Evolutionary conservation across 2,797 vertebrate genomes (phyloP).

Genomic region (Enteromius unitaeniatus): DNA sequence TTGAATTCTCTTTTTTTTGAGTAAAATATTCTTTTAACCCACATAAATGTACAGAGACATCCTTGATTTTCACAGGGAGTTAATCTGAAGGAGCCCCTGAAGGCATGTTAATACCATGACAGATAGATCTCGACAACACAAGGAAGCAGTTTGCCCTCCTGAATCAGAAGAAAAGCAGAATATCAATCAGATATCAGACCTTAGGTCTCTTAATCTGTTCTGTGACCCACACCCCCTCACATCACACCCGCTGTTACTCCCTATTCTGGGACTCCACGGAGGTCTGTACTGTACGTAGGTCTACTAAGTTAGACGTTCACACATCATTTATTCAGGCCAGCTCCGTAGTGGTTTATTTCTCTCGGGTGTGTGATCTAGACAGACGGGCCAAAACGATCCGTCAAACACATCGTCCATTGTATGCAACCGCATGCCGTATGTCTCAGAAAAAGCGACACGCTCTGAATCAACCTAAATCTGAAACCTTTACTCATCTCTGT

Average conservation of each 20-base stretch:
- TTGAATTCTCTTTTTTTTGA: not conserved
- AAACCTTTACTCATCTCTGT: constrained; percentile 33
- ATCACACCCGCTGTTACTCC: not conserved
- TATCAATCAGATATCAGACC: constrained; percentile 15
- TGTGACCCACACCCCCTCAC: not conserved
- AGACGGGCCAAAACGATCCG: constrained; percentile 30
- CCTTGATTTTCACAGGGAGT: constrained; percentile 31
- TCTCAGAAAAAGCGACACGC: constrained; percentile 14
- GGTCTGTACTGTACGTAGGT: constrained; percentile 17
- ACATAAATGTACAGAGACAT: constrained; percentile 20
- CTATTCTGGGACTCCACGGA: constrained; percentile 6
- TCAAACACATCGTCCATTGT: constrained; percentile 48
- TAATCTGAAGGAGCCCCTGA: constrained; percentile 26
- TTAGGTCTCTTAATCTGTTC: constrained; percentile 33
- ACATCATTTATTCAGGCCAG: constrained; percentile 54
- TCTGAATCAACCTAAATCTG: constrained; percentile 36
- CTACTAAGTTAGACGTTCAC: constrained; percentile 39
- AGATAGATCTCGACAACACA: constrained; percentile 11
- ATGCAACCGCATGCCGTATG: constrained; percentile 1
- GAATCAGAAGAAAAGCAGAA: constrained; percentile 4
- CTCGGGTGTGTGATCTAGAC: constrained; percentile 18
- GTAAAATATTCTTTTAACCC: constrained; percentile 6
- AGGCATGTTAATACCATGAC: constrained; percentile 39
- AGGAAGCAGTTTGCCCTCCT: not conserved
- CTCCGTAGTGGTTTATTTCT: constrained; percentile 48